Percentiles rank a stretch among this genome's conserved stretches.
These are phyloP conservation scores for Artemia sp. DNA, from an alignment of 2,888 invertebrate genomes.

Conservation along the genomic window DNA sequence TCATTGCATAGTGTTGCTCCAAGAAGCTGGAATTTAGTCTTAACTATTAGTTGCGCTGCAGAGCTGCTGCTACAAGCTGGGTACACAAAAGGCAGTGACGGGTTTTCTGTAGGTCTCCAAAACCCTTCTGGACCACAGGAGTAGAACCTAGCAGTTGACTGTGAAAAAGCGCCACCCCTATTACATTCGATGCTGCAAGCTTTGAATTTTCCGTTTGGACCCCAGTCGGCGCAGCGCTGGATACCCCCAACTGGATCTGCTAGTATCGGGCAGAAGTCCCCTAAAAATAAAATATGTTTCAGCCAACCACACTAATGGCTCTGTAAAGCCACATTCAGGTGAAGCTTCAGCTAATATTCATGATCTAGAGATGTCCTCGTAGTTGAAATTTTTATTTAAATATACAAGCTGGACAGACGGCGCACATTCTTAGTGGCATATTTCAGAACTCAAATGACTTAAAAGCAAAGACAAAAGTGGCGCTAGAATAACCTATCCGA, in stretches of 20 bases:
- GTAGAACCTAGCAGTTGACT: slow-evolving; percentile 86
- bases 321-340: no score
- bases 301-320: no score
- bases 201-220: slow-evolving; percentile 85
- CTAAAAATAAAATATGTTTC: slow-evolving; percentile 33
- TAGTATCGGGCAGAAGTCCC: slow-evolving; percentile 77
- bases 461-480: no score
- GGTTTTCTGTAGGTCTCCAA: slow-evolving; percentile 76
- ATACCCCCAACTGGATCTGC: slow-evolving; percentile 77
- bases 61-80: slow-evolving; percentile 67
- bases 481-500: no score
- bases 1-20: slow-evolving; percentile 90
- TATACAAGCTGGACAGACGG: no score
- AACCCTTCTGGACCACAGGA: slow-evolving; percentile 96
- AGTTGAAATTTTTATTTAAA: no score
- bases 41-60: slow-evolving; percentile 85
- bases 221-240: slow-evolving; percentile 87
- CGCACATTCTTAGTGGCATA: no score
- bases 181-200: slow-evolving; percentile 82
- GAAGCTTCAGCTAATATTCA: no score
- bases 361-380: no score
- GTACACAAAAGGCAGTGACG: slow-evolving; percentile 61
- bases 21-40: slow-evolving; percentile 82
- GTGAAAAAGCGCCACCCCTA: slow-evolving; percentile 69
- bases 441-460: no score